These are phyloP conservation scores for pig (Sus scrofa) DNA, from an alignment of 2,113 vertebrate genomes.

Conservation along the genomic window T2T-Sscrofa CM000824.6:207736001-207736500, in stretches of 20 bases:
- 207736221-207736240: constrained; percentile 16
- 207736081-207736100: constrained; percentile 5
- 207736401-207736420: background rate
- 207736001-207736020: background rate
- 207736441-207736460: constrained; percentile 55
- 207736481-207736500: constrained; percentile 27
- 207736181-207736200: background rate
- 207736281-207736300: background rate
- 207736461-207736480: constrained; percentile 22
- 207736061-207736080: background rate
- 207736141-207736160: background rate
- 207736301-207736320: constrained; percentile 31
- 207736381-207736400: constrained; percentile 16
- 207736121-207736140: background rate
- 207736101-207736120: background rate
- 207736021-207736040: background rate
- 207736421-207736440: constrained; percentile 48
- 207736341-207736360: constrained; percentile 1
- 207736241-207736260: constrained; percentile 17
- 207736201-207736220: background rate
- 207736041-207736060: constrained; percentile 18
- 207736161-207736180: constrained; percentile 4
- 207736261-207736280: background rate
- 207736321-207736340: constrained; percentile 27
- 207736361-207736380: constrained; percentile 25